A percentile compares a stretch with the other conserved stretches of the same genome.
These are phyloP conservation scores for Lota lota DNA, from an alignment of 2,113 vertebrate species.

Conservation along the genomic window DNA sequence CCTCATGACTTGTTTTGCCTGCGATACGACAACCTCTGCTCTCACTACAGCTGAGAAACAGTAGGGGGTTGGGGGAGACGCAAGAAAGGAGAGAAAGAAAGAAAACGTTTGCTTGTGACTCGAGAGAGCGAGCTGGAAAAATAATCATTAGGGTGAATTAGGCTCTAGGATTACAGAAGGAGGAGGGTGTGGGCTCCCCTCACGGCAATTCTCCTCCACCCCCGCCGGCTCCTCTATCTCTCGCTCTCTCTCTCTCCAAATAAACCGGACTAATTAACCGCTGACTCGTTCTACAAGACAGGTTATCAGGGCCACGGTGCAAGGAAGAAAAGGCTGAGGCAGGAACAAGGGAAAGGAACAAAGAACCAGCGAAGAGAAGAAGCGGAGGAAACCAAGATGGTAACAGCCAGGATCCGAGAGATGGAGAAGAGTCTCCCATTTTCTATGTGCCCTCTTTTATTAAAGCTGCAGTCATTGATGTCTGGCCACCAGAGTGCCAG, in stretches of 20 bases:
- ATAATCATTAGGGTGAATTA: constrained; percentile 72
- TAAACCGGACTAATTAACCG: constrained; percentile 58
- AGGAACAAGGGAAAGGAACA: background rate
- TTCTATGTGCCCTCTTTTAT: too few relatives aligned
- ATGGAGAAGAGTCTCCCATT: too few relatives aligned
- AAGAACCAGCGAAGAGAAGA: background rate
- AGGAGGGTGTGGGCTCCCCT: constrained; percentile 22
- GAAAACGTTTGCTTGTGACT: constrained; percentile 26
- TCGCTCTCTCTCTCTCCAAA: constrained; percentile 45
- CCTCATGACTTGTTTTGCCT: constrained; percentile 5
- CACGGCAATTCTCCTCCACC: constrained; percentile 20
- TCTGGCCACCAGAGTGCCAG: too few relatives aligned
- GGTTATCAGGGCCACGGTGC: constrained; percentile 12
- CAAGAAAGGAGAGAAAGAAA: constrained; percentile 31
- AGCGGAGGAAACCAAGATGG: background rate
- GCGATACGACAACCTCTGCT: constrained; percentile 40
- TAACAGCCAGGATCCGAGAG: too few relatives aligned
- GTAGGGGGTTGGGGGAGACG: constrained; percentile 35
- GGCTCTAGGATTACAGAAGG: constrained; percentile 63
- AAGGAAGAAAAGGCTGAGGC: background rate
- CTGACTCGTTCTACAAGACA: constrained; percentile 45
- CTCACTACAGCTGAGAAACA: constrained; percentile 45
- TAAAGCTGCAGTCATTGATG: too few relatives aligned
- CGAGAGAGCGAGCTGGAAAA: constrained; percentile 57
- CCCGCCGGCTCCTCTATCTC: background rate